phyloP scores from a whole-genome alignment of 2,888 invertebrate genomes.

The Andrena praecox region DNA sequence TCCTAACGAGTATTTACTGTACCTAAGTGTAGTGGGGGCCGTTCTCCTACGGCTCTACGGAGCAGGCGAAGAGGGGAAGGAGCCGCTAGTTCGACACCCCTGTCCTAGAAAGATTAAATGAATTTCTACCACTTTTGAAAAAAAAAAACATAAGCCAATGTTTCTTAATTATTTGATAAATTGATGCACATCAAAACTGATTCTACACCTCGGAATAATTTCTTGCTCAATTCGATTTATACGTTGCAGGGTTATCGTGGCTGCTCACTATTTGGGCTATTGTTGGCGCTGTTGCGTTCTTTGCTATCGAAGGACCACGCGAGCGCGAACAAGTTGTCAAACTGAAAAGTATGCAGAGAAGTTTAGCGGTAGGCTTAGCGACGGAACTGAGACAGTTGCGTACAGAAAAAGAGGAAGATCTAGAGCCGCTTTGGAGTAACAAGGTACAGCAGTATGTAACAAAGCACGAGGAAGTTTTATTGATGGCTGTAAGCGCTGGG shows the following conservation, averaged over 20 bases:
- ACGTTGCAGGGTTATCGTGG: slow-evolving; percentile 85
- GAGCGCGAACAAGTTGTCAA: slow-evolving; percentile 87
- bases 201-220: not conserved
- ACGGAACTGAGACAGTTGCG: slow-evolving; percentile 88
- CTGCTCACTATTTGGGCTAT: slow-evolving; percentile 88
- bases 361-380: slow-evolving; percentile 88
- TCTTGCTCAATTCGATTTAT: not conserved
- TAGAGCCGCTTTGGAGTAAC: slow-evolving; percentile 87
- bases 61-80: too few relatives aligned
- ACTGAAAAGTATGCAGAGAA: slow-evolving; percentile 87
- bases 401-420: slow-evolving; percentile 83
- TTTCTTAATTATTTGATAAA: not conserved
- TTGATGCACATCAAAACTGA: not conserved
- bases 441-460: slow-evolving; percentile 87
- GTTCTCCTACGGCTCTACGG: too few relatives aligned
- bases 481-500: slow-evolving; percentile 86
- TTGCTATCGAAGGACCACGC: slow-evolving; percentile 88
- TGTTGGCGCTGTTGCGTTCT: slow-evolving; percentile 88
- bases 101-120: too few relatives aligned
- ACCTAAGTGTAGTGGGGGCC: too few relatives aligned
- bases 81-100: too few relatives aligned
- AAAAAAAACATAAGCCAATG: not conserved
- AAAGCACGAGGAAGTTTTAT: slow-evolving; percentile 87
- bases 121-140: not conserved
- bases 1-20: too few relatives aligned